A percentile compares a stretch with the other conserved stretches of the same genome.
Evolutionary conservation across 2,113 vertebrate genomes (phyloP).

Genomic region (Epinephelus lanceolatus): DNA sequence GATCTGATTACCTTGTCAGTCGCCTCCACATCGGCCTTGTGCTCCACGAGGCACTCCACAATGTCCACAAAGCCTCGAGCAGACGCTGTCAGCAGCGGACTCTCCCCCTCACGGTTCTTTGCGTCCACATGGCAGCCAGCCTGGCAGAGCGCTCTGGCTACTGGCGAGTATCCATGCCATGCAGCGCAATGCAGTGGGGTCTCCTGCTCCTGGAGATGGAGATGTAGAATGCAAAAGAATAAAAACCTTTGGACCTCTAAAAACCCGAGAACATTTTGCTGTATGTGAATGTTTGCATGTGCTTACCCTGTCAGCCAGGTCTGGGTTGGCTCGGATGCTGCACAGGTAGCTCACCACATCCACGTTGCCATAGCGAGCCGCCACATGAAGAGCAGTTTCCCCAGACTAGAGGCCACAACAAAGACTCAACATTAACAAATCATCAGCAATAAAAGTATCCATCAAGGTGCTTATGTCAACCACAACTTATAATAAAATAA

Average conservation of each 20-base stretch:
- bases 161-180: constrained; percentile 95
- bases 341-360: constrained; percentile 97
- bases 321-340: constrained; percentile 90
- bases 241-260: neutral
- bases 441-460: neutral
- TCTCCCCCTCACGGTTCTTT: constrained; percentile 95
- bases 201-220: constrained; percentile 91
- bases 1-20: constrained; percentile 90
- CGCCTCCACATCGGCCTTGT: constrained; percentile 89
- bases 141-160: constrained; percentile 91
- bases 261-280: neutral
- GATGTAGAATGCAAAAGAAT: accelerated
- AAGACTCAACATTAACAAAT: neutral
- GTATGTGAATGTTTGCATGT: too few relatives aligned
- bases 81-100: constrained; percentile 92
- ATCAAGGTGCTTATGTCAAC: neutral
- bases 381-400: constrained; percentile 96
- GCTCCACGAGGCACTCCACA: constrained; percentile 92
- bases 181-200: constrained; percentile 95
- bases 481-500: neutral
- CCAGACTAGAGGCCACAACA: constrained; percentile 87
- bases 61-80: constrained; percentile 96
- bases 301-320: constrained; percentile 93
- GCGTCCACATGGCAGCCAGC: constrained; percentile 90
- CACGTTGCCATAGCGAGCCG: constrained; percentile 95